Conservation (phyloP, 1,140 invertebrate species). For the Zaprionus vittiger region DNA sequence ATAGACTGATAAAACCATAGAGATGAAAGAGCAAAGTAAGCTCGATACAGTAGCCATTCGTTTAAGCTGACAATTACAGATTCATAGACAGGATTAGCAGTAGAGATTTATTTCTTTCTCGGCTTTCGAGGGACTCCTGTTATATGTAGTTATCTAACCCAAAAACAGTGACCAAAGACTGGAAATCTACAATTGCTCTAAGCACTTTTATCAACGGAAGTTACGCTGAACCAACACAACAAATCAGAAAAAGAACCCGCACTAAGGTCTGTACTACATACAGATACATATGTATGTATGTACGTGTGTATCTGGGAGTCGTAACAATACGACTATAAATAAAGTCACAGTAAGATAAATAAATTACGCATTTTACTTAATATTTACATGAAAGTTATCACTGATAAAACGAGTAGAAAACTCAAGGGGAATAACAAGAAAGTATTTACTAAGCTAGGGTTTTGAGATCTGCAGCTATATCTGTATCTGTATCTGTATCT, state of each 20-base stretch:
- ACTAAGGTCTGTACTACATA: not conserved
- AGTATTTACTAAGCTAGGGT: constrained; percentile 25
- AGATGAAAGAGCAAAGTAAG: constrained; percentile 12
- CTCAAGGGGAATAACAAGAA: constrained; percentile 1
- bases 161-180: constrained; percentile 20
- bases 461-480: constrained; percentile 13
- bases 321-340: constrained; percentile 39
- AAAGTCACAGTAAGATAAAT: constrained; percentile 44
- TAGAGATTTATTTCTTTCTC: not conserved
- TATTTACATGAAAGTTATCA: constrained; percentile 25
- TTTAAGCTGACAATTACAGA: not conserved
- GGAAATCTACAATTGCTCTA: not conserved
- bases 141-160: constrained; percentile 12
- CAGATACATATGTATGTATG: constrained; percentile 8
- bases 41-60: not conserved
- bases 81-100: not conserved
- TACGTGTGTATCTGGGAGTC: constrained; percentile 14
- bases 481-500: constrained; percentile 22
- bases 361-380: constrained; percentile 54
- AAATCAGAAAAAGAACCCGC: constrained; percentile 14
- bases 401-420: constrained; percentile 5
- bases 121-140: not conserved
- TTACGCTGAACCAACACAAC: constrained; percentile 5
- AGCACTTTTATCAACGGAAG: constrained; percentile 41
- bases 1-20: constrained; percentile 21